Evolutionary conservation across 2,888 invertebrate species (phyloP).

Genomic region (Drosophila suboccidentalis): DNA sequence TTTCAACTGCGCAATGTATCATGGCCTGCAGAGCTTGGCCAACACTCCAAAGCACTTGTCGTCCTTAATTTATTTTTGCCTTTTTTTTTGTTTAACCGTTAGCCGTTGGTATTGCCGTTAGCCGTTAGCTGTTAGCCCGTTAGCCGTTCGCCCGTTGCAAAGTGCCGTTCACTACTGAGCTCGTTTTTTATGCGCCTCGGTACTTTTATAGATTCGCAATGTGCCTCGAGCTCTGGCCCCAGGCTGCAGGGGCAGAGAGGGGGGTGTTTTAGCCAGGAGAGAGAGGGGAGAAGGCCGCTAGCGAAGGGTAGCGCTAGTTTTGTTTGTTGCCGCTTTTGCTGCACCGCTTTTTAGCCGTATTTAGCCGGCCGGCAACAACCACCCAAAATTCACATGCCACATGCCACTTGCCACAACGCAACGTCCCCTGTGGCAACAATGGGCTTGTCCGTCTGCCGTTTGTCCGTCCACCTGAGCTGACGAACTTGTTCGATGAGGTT

Average conservation of each 20-base stretch:
- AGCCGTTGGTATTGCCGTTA: constrained; percentile 17
- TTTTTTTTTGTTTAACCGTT: constrained; percentile 13
- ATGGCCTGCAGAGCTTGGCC: constrained; percentile 15
- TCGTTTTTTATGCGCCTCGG: constrained; percentile 83
- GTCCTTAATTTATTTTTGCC: constrained; percentile 16
- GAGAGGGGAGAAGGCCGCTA: constrained; percentile 10
- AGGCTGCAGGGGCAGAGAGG: not conserved
- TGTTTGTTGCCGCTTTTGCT: constrained; percentile 31
- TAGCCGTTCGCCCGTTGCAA: constrained; percentile 67
- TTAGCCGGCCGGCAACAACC: constrained; percentile 72
- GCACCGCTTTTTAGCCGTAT: constrained; percentile 53
- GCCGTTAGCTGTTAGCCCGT: constrained; percentile 20
- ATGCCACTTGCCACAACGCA: constrained; percentile 5
- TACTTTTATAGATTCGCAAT: constrained; percentile 85
- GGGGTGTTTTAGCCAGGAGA: constrained; percentile 32
- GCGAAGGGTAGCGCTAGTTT: constrained; percentile 35
- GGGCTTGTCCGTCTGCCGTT: no score
- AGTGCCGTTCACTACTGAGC: constrained; percentile 85
- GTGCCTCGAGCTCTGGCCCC: constrained; percentile 65
- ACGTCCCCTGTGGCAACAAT: constrained; percentile 12
- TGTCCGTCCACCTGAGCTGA: constrained; percentile 49
- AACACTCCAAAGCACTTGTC: constrained; percentile 25
- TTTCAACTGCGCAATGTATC: constrained; percentile 36
- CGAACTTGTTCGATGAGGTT: constrained; percentile 73
- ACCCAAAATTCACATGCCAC: constrained; percentile 39